phyloP scores from a whole-genome alignment of 2,113 vertebrate genomes.

The Datnioides undecimradiatus region DNA sequence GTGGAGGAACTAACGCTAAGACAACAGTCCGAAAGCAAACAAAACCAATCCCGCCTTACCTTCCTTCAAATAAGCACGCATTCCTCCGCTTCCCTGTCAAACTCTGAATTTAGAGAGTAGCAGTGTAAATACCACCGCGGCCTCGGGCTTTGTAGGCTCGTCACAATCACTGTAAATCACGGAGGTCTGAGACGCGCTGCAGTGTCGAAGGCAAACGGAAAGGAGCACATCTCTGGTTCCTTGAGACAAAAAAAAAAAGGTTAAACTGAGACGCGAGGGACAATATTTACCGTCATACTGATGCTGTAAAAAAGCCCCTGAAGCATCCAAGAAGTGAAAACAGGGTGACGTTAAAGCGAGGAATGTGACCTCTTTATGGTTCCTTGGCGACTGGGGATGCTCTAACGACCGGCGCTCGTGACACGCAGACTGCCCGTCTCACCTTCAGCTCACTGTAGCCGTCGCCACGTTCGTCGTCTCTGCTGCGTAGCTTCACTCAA shows the following conservation, averaged over 20 bases:
- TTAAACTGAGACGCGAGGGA: constrained; percentile 61
- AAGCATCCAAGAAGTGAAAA: constrained; percentile 3
- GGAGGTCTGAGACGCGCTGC: constrained; percentile 8
- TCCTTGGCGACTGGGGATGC: constrained; percentile 30
- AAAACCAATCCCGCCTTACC: constrained; percentile 51
- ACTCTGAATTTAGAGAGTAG: constrained; percentile 45
- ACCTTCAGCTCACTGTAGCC: constrained; percentile 48
- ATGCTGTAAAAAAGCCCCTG: constrained; percentile 46
- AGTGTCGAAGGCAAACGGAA: constrained; percentile 45
- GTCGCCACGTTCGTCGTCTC: constrained; percentile 33
- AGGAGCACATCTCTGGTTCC: not conserved
- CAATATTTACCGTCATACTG: constrained; percentile 74
- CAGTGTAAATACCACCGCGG: constrained; percentile 52
- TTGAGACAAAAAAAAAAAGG: constrained; percentile 2
- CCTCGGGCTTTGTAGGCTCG: constrained; percentile 21
- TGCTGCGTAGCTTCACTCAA: constrained; percentile 23
- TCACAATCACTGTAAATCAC: constrained; percentile 75
- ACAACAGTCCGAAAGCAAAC: constrained; percentile 78
- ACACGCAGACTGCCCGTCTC: constrained; percentile 62
- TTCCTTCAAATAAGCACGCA: constrained; percentile 77
- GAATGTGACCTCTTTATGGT: constrained; percentile 65
- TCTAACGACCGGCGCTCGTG: constrained; percentile 22
- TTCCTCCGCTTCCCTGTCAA: constrained; percentile 51
- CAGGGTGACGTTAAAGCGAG: constrained; percentile 47
- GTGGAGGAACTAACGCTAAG: constrained; percentile 70